These are phyloP conservation scores for Pelecanoides urinatrix DNA, from an alignment of 2,113 vertebrate species.

Conservation along the genomic window DNA sequence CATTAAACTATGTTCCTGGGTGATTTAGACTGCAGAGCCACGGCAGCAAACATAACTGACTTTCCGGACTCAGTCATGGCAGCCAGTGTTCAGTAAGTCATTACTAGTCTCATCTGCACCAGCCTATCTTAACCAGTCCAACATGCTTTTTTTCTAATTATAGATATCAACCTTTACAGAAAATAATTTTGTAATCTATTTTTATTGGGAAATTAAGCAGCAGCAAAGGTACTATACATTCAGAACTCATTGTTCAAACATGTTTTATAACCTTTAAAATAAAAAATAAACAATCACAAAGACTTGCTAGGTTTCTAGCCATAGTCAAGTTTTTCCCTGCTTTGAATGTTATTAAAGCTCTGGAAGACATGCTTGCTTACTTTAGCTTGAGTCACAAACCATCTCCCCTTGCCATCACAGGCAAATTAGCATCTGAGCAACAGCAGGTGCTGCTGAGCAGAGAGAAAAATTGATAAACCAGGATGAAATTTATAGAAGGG, in stretches of 20 bases:
- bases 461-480: neutral
- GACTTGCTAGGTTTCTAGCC: constrained; percentile 11
- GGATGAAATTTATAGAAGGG: neutral
- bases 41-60: neutral
- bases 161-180: constrained; percentile 3
- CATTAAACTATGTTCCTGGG: neutral
- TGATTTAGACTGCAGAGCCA: neutral
- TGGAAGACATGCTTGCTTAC: neutral
- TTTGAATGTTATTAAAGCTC: constrained; percentile 21
- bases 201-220: constrained; percentile 54
- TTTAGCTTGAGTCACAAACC: neutral
- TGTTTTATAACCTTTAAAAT: constrained; percentile 53
- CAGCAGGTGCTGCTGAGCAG: neutral
- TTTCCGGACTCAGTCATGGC: neutral
- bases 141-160: neutral
- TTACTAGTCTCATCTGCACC: neutral
- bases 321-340: constrained; percentile 5
- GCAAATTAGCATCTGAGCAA: neutral
- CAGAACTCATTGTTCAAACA: constrained; percentile 50
- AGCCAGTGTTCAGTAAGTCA: neutral
- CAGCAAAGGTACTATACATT: constrained; percentile 24
- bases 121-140: neutral
- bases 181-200: constrained; percentile 45
- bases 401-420: neutral
- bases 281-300: neutral